Evolutionary conservation across 2,888 invertebrate species (phyloP).

Genomic region (Anthophora plumipes): DNA sequence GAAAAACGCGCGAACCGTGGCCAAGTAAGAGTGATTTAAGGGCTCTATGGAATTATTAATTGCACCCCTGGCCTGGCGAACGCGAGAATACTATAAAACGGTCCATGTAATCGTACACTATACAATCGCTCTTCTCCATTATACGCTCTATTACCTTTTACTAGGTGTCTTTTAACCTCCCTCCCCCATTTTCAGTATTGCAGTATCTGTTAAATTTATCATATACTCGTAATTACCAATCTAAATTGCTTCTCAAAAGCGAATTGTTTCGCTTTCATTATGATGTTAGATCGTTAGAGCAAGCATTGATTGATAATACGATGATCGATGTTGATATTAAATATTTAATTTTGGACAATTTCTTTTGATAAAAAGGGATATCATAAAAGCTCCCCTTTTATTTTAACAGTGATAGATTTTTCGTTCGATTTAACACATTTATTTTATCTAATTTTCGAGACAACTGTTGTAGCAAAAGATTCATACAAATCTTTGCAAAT

Average conservation of each 20-base stretch:
- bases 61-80: constrained; percentile 6
- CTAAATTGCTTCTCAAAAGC: not conserved
- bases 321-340: not conserved
- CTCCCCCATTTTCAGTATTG: constrained; percentile 1
- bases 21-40: constrained; percentile 67
- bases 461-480: too few relatives aligned
- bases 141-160: constrained; percentile 39
- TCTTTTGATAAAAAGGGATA: not conserved
- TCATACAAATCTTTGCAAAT: too few relatives aligned
- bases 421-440: too few relatives aligned
- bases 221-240: not conserved
- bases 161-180: constrained; percentile 33
- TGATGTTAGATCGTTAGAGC: not conserved
- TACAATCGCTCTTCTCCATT: constrained; percentile 34
- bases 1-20: constrained; percentile 43
- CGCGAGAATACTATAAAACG: constrained; percentile 29
- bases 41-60: constrained; percentile 56
- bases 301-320: constrained; percentile 3
- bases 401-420: too few relatives aligned
- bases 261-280: not conserved
- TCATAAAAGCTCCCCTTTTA: too few relatives aligned
- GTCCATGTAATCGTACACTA: constrained; percentile 38
- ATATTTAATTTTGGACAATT: not conserved
- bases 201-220: constrained; percentile 26
- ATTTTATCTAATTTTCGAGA: too few relatives aligned